Base-by-base conservation (phyloP, 2,888 invertebrate species). In the Bellardia bayeri region DNA sequence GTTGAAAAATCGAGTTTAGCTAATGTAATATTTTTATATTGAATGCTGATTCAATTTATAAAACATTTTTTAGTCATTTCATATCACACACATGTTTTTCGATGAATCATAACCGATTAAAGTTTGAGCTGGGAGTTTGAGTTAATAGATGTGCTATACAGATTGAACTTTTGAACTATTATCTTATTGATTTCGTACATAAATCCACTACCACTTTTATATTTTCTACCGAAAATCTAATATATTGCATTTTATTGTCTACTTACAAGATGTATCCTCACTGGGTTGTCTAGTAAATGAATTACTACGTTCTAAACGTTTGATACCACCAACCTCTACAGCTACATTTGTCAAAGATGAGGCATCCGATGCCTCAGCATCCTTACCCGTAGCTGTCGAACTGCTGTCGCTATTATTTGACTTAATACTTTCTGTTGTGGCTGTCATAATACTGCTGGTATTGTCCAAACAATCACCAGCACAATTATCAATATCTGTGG, bases 241-340 rank as follows among this genome's bases (percentile, higher is more conserved):
- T 3, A 9, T 45, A 1, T 2, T 45, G 11, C 0, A 1, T 11
- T 11, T 45, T 45, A 7, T 9, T 11, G 2, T 45, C 11, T 45
- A 45, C 90, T 91, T 89, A 94, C 93, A 95, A n/a, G 95, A 93
- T 0, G 95, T 94, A 90, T 96, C 96, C 66, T 94, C 94, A 91
- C 97, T 97, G 90, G 96, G 95, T 89, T 97, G 97, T 79, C 97
- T 94, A 0, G 96, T 95, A 93, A 97, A 94, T 11, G 95, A 93
- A 89, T 91, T 91, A 88, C 91, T 91, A 75, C 93, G 92, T 61
- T 91, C 92, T 69, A 90, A 89, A 13, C 90, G 90, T 84, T 91
- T 91, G 16, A 90, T 90, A 71, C 90, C 91, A 9, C 90, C 90
- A 66, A 86, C 86, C 30, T 90, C 91, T 64, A 89, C 90, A 3